Percentiles rank a stretch among this genome's conserved stretches.
Conservation (phyloP, 1,140 invertebrate species). For the Coenobita brevimanus region DNA sequence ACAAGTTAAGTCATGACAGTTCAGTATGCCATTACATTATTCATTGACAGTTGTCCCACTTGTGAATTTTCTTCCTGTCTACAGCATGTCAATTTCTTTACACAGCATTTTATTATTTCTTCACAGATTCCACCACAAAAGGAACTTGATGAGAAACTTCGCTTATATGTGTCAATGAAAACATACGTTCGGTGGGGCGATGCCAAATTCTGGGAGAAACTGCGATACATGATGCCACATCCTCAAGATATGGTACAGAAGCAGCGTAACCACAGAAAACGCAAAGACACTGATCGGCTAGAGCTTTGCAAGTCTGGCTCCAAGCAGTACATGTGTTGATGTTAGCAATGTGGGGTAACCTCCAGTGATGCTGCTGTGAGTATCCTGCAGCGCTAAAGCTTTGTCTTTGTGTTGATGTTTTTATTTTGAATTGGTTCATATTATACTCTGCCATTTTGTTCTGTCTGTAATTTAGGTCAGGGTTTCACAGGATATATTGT, state of each 20-base stretch:
- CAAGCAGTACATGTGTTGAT: constrained; percentile 4
- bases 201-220: constrained; percentile 57
- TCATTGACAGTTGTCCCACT: neutral
- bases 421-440: too few relatives aligned
- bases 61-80: neutral
- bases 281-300: constrained; percentile 23
- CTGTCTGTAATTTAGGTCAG: too few relatives aligned
- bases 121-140: constrained; percentile 44
- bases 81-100: neutral
- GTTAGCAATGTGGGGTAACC: too few relatives aligned
- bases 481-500: too few relatives aligned
- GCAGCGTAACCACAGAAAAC: neutral
- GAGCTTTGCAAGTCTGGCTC: constrained; percentile 32
- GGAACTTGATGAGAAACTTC: constrained; percentile 52
- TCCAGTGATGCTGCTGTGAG: too few relatives aligned
- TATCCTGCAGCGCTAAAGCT: too few relatives aligned
- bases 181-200: constrained; percentile 56
- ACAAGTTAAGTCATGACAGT: neutral
- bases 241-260: constrained; percentile 45
- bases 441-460: too few relatives aligned
- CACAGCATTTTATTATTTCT: neutral
- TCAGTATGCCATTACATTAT: neutral
- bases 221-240: constrained; percentile 56
- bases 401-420: too few relatives aligned
- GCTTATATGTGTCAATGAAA: constrained; percentile 48